Conservation (phyloP, 2,888 invertebrate species). For the Troilus luridus region DNA sequence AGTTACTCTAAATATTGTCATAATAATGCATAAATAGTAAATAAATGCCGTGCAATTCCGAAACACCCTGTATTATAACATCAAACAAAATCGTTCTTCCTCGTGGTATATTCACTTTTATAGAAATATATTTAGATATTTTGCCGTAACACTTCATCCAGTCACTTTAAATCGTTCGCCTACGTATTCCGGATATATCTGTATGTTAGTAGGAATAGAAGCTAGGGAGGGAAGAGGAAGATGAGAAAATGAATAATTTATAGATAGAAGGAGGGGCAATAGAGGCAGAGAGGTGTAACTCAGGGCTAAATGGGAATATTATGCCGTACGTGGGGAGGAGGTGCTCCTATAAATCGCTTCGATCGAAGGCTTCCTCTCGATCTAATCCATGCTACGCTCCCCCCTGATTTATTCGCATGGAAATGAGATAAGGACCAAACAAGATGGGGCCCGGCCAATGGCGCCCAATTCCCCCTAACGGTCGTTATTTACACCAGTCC, state of each 20-base stretch:
- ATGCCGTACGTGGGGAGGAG: constrained; percentile 20
- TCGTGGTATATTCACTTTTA: neutral
- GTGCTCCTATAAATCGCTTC: constrained; percentile 27
- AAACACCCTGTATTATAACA: too few relatives aligned
- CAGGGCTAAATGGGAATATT: constrained; percentile 51
- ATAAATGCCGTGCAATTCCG: too few relatives aligned
- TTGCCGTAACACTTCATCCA: neutral
- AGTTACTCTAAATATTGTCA: too few relatives aligned
- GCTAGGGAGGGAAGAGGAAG: neutral
- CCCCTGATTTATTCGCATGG: constrained; percentile 64
- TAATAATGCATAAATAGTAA: too few relatives aligned
- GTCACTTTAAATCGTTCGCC: neutral
- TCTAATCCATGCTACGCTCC: constrained; percentile 51
- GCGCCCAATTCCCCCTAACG: constrained; percentile 53
- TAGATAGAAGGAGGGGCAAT: constrained; percentile 8
- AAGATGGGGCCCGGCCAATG: constrained; percentile 63
- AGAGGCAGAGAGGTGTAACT: constrained; percentile 48
- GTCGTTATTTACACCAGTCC: constrained; percentile 51
- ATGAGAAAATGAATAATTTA: constrained; percentile 54
- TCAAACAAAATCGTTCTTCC: too few relatives aligned
- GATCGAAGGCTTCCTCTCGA: constrained; percentile 19
- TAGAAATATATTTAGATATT: neutral
- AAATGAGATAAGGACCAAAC: constrained; percentile 65
- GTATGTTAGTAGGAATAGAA: constrained; percentile 20
- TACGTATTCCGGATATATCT: neutral